These are phyloP conservation scores for Ostrea denselamellosa DNA, from an alignment of 1,140 invertebrate species.

Conservation along the genomic window DNA sequence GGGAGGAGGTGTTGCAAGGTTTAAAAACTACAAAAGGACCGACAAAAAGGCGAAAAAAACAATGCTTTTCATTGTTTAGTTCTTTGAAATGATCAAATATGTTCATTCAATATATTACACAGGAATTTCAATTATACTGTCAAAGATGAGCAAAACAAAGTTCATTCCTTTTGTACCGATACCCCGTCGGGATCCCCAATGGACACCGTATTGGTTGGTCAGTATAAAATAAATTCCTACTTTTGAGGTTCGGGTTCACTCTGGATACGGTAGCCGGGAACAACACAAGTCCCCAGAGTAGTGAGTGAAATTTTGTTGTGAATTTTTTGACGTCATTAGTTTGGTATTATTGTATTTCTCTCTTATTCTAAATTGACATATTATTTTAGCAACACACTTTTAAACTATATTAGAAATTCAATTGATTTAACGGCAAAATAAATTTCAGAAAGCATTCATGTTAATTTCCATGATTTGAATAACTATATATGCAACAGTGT, in stretches of 20 bases:
- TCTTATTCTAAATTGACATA: too few relatives aligned
- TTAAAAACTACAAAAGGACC: background rate
- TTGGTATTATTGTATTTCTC: too few relatives aligned
- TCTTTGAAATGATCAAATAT: background rate
- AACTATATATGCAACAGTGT: too few relatives aligned
- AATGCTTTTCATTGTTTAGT: background rate
- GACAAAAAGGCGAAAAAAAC: background rate
- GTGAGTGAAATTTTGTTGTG: background rate
- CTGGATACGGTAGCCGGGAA: slow-evolving; percentile 21
- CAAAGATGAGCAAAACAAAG: too few relatives aligned
- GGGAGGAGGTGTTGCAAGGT: background rate
- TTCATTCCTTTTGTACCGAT: background rate
- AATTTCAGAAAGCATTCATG: too few relatives aligned
- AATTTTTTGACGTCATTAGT: too few relatives aligned
- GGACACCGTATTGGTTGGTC: background rate
- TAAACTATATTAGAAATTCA: too few relatives aligned
- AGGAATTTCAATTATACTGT: too few relatives aligned
- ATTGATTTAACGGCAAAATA: too few relatives aligned
- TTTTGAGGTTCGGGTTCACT: slow-evolving; percentile 14
- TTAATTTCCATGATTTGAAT: too few relatives aligned
- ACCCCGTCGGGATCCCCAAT: background rate
- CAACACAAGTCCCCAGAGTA: slow-evolving; percentile 11
- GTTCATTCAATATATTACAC: too few relatives aligned
- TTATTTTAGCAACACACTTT: too few relatives aligned
- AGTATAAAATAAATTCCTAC: slow-evolving; percentile 14